Evolutionary conservation across 2,113 vertebrate species (phyloP), one percentile per base, ranked within the genome.

Genomic region (Xiphophorus hellerii): DNA sequence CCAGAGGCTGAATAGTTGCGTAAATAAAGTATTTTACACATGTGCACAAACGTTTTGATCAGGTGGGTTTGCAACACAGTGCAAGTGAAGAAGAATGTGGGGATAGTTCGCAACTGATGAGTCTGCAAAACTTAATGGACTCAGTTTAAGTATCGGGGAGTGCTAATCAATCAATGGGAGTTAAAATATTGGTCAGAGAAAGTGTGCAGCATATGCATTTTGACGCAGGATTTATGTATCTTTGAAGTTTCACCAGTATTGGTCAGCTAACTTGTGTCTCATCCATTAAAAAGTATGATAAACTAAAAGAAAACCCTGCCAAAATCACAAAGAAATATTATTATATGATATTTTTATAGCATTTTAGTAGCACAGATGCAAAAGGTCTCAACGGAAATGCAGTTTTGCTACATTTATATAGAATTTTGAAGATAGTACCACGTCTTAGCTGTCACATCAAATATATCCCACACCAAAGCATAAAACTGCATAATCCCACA

Each of bases 61-160:
- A 58, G 25, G 51, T n/a, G 11, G 22, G 25, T 58, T 58, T n/a
- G 17, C 22, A 75, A 20, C 42, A 69, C 37, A 33, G 51, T 28
- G 20, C 44, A 67, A 77, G 66, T 51, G 54, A 76, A 73, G 66
- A 67, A 58, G 33, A 69, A 74, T 54, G 25, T 60, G 58, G 79
- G 64, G 14, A 54, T 39, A 80, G 76, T 64, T 83, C 61, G 77
- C 35, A 84, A 74, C 71, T 93, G 92, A 91, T 94, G 93, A 93
- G 78, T 87, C 80, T 76, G 89, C 92, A 92, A 35, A 88, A 80
- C 82, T 71, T 93, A 93, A 93, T 94, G 92, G 88, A 92, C 77
- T 78, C 60, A 54, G 84, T 82, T 79, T 61, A 88, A 90, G 86
- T 48, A 82, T 76, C 25, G 71, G 75, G 22, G 80, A 80, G 65